A percentile compares a stretch with the other conserved stretches of the same genome.
Evolutionary conservation across 92 coral and sea anemone genomes (phyloP).

Genomic region (Diadumene lineata): DNA sequence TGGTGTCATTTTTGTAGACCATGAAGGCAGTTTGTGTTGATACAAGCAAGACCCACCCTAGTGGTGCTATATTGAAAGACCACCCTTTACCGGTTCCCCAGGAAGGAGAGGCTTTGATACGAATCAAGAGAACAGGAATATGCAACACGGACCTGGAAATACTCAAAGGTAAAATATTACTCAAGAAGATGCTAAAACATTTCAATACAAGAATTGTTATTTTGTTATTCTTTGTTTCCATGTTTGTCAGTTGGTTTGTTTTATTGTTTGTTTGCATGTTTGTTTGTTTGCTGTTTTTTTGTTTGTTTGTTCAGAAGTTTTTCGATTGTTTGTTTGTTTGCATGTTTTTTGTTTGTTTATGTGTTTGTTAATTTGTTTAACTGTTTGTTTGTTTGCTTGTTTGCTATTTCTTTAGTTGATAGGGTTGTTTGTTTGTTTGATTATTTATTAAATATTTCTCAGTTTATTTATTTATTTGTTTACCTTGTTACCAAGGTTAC

Average conservation of each 20-base stretch:
- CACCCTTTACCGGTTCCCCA: not conserved
- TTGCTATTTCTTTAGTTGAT: not conserved
- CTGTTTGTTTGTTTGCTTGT: not conserved
- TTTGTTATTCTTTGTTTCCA: too few relatives aligned
- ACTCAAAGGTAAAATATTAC: not conserved
- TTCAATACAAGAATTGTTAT: too few relatives aligned
- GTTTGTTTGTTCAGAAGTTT: not conserved
- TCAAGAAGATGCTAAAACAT: too few relatives aligned
- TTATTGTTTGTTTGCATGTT: too few relatives aligned
- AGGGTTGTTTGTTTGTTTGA: not conserved
- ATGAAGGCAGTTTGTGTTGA: not conserved
- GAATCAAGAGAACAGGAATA: not conserved
- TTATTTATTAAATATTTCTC: not conserved
- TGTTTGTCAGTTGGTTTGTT: too few relatives aligned
- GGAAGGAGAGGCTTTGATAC: not conserved
- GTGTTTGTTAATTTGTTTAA: too few relatives aligned
- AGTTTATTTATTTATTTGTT: too few relatives aligned
- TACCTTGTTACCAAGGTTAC: not conserved
- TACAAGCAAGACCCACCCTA: not conserved
- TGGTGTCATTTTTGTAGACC: not conserved
- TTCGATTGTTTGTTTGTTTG: not conserved
- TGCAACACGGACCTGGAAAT: conserved; percentile 1
- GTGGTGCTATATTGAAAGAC: not conserved
- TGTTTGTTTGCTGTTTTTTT: too few relatives aligned
- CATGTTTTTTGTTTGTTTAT: too few relatives aligned